Base-by-base conservation (phyloP, 1,140 invertebrate genomes). In the Aphidius ervi region DNA sequence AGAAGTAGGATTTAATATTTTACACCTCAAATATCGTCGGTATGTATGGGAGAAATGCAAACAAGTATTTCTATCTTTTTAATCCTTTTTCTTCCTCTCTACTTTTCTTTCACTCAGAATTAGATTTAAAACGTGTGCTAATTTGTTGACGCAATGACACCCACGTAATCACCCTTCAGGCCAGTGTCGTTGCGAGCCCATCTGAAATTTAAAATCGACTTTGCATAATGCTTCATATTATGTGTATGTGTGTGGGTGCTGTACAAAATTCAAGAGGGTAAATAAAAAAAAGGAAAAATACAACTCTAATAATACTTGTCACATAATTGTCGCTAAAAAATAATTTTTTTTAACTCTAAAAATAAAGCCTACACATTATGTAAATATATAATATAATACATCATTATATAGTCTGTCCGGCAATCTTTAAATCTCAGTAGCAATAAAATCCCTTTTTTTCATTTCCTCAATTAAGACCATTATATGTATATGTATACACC, bases 141-240 rank as follows among this genome's bases (percentile, higher is more conserved):
- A 78, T 78, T 78, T 76, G 72, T 70, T 67, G 69, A 66, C 66
- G 65, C 62, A 43, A 52, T 40, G 43, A 54, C 37, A 54, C 53
- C 53, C 56, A 61, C 68, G 61, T 53, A 65, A 59, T 62, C 61
- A 49, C 56, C 60, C 64, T 68, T 61, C 61, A 58, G 61, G 61
- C 66, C 66, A 31, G 4, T 4, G 4, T 31, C 23, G 23, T 31
- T 31, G 23, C 4, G 23, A 31, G 23, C 62, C 63, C 65, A 76
- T 80, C 74, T 77, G 71, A 80, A 31, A 80, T 80, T 78, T 79
- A 78, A 79, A 79, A 80, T 79, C 72, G 77, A 67, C 66, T 80
- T 78, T 78, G 74, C 77, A 80, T 79, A 80, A 80, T 78, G 69
- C 69, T 31, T 31, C 23, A 31, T 53, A 39, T 50, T 50, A 8